Conservation (phyloP, 2,888 invertebrate species). For the Clepsis dumicolana region DNA sequence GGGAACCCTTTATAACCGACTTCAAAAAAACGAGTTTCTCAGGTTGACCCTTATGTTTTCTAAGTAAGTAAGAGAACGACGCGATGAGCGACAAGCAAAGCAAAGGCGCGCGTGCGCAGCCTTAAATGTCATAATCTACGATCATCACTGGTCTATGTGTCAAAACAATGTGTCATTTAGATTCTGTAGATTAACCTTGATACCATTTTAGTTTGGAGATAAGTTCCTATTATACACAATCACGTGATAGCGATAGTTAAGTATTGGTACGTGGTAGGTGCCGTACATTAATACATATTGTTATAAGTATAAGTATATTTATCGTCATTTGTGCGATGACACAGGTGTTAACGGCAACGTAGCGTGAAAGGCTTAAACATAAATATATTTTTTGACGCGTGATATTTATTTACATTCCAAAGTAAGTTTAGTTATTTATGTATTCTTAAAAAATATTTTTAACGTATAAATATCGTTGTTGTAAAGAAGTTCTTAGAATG, state of each 20-base stretch:
- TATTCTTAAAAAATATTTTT: neutral
- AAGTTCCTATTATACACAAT: conserved; percentile 21
- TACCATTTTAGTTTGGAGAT: conserved; percentile 30
- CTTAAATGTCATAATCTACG: neutral
- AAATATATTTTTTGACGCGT: conserved; percentile 19
- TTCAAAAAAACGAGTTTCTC: too few species aligned
- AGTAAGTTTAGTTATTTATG: conserved; percentile 52
- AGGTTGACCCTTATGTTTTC: too few species aligned
- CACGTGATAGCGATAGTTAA: conserved; percentile 26
- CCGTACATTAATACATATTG: neutral
- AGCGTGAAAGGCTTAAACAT: conserved; percentile 8
- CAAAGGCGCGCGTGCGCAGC: neutral
- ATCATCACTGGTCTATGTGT: conserved; percentile 2
- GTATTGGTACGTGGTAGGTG: conserved; percentile 3
- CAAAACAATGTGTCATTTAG: conserved; percentile 3
- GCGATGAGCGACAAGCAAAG: neutral
- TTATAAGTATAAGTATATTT: conserved; percentile 8
- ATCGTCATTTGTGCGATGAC: conserved; percentile 43
- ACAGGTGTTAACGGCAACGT: conserved; percentile 43
- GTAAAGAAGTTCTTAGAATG: conserved; percentile 16
- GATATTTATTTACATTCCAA: conserved; percentile 52
- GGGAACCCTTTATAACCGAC: too few species aligned
- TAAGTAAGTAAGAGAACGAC: neutral
- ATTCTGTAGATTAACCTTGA: conserved; percentile 10
- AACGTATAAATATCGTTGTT: neutral